Conservation (phyloP, 2,113 vertebrate genomes). For the Uria lomvia region DNA sequence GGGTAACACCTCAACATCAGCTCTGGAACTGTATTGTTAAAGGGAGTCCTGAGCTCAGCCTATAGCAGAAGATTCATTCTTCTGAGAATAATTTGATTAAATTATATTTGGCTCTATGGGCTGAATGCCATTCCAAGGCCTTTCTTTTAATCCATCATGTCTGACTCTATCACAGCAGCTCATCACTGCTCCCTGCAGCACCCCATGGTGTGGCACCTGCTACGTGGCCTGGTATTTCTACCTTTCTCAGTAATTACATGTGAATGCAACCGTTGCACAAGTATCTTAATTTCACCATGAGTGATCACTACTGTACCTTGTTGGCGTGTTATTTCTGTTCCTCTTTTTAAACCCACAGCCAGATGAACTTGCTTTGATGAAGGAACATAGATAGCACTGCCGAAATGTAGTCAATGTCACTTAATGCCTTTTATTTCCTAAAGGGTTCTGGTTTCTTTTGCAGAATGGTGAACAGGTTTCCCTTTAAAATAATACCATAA, state of each 20-base stretch:
- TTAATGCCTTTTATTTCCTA: not conserved
- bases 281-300: not conserved
- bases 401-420: not conserved
- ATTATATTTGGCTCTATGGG: not conserved
- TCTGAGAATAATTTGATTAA: conserved; percentile 5
- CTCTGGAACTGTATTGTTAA: not conserved
- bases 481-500: not conserved
- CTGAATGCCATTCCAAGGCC: not conserved
- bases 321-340: not conserved
- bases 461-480: not conserved
- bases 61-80: not conserved
- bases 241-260: not conserved
- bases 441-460: not conserved
- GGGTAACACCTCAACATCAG: not conserved
- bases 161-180: not conserved
- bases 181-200: not conserved
- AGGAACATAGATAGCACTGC: not conserved
- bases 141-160: conserved; percentile 1
- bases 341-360: not conserved
- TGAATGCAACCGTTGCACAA: not conserved
- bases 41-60: not conserved
- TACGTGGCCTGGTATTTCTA: not conserved
- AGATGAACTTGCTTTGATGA: not conserved
- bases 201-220: conserved; percentile 6
- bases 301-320: not conserved